phyloP scores from a whole-genome alignment of 2,888 invertebrate species.

The Drepana falcataria region DNA sequence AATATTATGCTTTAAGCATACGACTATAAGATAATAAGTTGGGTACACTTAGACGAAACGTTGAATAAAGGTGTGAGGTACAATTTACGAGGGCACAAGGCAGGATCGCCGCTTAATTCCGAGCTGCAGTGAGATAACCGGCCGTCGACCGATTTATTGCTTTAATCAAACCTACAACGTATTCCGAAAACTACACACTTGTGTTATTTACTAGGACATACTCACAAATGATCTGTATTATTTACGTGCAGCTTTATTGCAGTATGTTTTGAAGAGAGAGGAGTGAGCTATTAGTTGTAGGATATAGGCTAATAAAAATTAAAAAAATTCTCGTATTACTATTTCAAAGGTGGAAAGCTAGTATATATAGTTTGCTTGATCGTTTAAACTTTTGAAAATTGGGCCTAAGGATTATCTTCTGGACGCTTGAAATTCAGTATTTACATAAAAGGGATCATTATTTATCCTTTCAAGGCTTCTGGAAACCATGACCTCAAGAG shows the following conservation, averaged over 20 bases:
- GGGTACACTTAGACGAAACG: slow-evolving; percentile 13
- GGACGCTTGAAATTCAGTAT: no score
- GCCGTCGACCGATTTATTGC: slow-evolving; percentile 57
- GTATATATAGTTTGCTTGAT: no score
- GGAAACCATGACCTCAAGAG: no score
- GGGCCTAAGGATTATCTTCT: no score
- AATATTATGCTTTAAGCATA: not conserved
- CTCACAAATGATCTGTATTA: not conserved
- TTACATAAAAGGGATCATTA: no score
- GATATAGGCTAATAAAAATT: no score
- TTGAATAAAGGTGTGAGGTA: slow-evolving; percentile 37
- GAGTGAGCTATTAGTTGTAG: no score
- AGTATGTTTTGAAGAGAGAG: no score
- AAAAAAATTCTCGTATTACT: no score
- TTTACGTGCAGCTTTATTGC: not conserved
- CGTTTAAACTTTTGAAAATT: no score
- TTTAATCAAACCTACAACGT: slow-evolving; percentile 67
- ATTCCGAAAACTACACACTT: slow-evolving; percentile 58
- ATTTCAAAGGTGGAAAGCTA: no score
- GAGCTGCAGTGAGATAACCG: slow-evolving; percentile 55
- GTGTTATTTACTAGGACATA: slow-evolving; percentile 37
- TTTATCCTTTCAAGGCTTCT: no score
- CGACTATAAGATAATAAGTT: slow-evolving; percentile 18
- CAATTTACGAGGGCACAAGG: slow-evolving; percentile 60
- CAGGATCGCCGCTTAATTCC: slow-evolving; percentile 61